Base-by-base conservation (phyloP, 1,140 invertebrate species). In the Mercenaria mercenaria region DNA sequence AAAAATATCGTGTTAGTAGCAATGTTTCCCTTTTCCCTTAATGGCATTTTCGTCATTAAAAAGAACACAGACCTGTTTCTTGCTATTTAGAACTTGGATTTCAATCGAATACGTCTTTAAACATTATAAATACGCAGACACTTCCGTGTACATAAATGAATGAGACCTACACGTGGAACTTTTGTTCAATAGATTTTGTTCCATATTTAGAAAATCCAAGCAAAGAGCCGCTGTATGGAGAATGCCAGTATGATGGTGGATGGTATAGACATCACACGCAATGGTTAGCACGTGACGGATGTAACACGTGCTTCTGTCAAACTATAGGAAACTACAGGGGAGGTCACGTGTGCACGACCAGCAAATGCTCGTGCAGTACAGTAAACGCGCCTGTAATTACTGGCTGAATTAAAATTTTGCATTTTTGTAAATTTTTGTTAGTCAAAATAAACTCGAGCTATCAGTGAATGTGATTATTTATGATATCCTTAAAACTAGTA, bases 291-390 rank as follows among this genome's bases (percentile, higher is more conserved):
- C 47, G 72, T 29, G 89, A 91, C 41, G 90, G 90, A 26, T 92
- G 92, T 52, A 92, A 92, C 82, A 91, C 92, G 29, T 92, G 92
- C 50, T 72, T 76, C 43, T 92, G 92, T 82, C n/a, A 72, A 52
- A 87, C 50, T 41, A 76, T 91, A 0, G 92, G 90, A 61, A 92
- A 92, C 72, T 91, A 89, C 61, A 43, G 26, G 18, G 89, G 84
- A 2, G 86, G 88, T 43, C 82, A 87, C 72, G 85, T 76, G 34
- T 92, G 92, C 76, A 91, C 92, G n/a, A 86, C 43, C 0, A 91
- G 41, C 39, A 86, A 86, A 41, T 91, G 91, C 26, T 29, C 59
- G n/a, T 29, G 59, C 59, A 26, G 8, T 59, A 20, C 50, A 34
- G 18, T 29, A 20, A 52, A 18, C 18, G 20, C n/a, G 1, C 15